Base-by-base conservation (phyloP, 2,113 vertebrate genomes). In the Spermophilus dauricus region DNA sequence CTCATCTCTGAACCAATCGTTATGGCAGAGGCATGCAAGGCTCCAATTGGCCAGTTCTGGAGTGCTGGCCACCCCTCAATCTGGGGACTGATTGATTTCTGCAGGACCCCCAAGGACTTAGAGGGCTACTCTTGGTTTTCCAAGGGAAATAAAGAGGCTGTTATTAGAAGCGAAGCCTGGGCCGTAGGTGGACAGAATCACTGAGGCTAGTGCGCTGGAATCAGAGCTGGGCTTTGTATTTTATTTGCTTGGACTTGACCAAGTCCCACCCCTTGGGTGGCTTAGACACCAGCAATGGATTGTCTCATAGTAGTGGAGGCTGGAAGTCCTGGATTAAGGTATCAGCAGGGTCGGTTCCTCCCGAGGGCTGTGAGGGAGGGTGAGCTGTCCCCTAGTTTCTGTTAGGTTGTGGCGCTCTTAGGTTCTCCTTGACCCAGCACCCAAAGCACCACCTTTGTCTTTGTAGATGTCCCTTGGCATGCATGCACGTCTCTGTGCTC, bases 401-500 rank as follows among this genome's bases (percentile, higher is more conserved):
- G 20, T 20, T 9, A n/a, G 42, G 32, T 0, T 14, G 37, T 26
- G 72, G 73, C 8, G 16, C 8, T 28, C 86, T 32, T 56, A 4
- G 58, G 34, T 2, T 3, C 42, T 22, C 63, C 9, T 87, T 70
- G 56, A 32, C 34, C 24, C 5, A 2, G 83, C 69, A 13, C 24
- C 8, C 22, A 1, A 4, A 10, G 22, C 63, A 81, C 69, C 89
- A 22, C 14, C 65, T 80, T 63, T 9, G 8, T 80, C 53, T 45
- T 53, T 42, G 18, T 17, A 0, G 0, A 24, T 7, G 0, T 86
- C n/a, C 69, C 42, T 22, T 39, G 72, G 63, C 51, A 34, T 13
- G 8, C 26, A 28, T 1, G 8, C 26, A 28, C 0, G 0, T 9
- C 7, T 86, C 39, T 10, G 8, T 61, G 34, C 4, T n/a, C 58